phyloP scores from a whole-genome alignment of 2,113 vertebrate species.

The Alces alces region DNA sequence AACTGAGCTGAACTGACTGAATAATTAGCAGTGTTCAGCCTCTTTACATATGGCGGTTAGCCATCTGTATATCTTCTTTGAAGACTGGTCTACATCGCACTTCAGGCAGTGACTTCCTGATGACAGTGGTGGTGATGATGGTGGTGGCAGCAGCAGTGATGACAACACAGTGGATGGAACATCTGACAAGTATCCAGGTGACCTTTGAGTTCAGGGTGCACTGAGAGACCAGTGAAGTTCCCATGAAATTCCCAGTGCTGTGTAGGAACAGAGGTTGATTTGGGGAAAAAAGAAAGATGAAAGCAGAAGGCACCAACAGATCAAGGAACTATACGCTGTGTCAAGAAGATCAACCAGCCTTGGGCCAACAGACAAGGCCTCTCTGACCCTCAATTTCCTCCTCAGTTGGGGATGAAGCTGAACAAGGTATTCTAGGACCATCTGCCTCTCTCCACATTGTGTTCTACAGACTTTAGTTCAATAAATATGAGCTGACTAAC shows the following conservation, averaged over 20 bases:
- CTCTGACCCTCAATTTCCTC: neutral
- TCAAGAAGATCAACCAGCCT: neutral
- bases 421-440: too few species aligned
- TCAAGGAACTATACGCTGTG: neutral
- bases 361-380: neutral
- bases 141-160: neutral
- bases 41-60: too few species aligned
- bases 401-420: fast-evolving
- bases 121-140: neutral
- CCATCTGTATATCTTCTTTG: too few species aligned
- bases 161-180: neutral
- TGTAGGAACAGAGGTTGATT: neutral
- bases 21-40: too few species aligned
- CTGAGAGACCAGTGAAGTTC: neutral
- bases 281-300: neutral
- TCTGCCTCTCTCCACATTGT: neutral
- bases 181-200: neutral
- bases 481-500: neutral
- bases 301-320: too few species aligned
- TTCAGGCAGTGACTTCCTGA: neutral
- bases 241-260: neutral
- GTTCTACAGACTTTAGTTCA: neutral
- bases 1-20: too few species aligned
- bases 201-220: neutral
- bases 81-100: too few species aligned